Evolutionary conservation across 1,140 invertebrate genomes (phyloP).

Genomic region (Scylla paramamosain): DNA sequence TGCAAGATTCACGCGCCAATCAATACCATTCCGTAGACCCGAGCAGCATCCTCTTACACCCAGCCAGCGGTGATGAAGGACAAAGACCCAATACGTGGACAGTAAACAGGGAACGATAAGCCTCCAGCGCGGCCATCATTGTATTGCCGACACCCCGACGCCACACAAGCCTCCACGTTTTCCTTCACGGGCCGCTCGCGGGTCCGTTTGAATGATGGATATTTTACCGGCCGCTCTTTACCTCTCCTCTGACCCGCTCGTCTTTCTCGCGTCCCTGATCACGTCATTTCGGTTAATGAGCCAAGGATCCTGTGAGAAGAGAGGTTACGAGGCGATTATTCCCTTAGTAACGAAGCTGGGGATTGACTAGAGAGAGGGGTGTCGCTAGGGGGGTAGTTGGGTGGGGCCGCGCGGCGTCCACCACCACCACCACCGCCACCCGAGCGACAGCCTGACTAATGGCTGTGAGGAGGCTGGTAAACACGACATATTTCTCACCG

Average conservation of each 20-base stretch:
- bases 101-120: background rate
- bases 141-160: background rate
- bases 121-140: background rate
- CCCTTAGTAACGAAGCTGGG: background rate
- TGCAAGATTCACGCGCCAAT: slow-evolving; percentile 7
- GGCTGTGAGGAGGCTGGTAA: slow-evolving; percentile 6
- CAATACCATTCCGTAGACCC: background rate
- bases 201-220: background rate
- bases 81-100: background rate
- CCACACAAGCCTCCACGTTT: background rate
- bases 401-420: background rate
- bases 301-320: background rate
- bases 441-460: background rate
- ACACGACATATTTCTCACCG: slow-evolving; percentile 9
- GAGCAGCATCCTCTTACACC: background rate
- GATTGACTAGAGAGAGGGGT: background rate
- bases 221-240: background rate
- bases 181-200: background rate
- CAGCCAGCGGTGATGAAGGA: background rate
- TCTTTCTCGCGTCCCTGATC: background rate
- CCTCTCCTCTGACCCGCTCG: background rate
- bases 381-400: background rate
- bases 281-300: background rate
- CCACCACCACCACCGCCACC: background rate
- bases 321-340: background rate